Evolutionary conservation across 1,140 invertebrate species (phyloP).

Genomic region (Procambarus clarkii): DNA sequence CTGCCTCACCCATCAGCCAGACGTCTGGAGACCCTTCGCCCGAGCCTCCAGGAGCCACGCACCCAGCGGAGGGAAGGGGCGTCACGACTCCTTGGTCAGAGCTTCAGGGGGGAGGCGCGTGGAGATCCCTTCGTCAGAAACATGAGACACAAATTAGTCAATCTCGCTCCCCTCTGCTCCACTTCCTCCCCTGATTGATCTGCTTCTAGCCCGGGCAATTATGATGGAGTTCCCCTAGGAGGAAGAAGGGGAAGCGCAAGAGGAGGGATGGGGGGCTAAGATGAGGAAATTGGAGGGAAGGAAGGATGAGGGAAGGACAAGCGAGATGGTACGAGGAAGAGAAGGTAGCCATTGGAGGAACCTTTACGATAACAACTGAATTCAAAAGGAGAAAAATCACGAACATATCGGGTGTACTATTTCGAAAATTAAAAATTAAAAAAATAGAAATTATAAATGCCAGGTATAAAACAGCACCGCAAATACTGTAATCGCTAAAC

Average conservation of each 20-base stretch:
- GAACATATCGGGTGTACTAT: no score
- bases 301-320: not conserved
- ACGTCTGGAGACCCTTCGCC: not conserved
- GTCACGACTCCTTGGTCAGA: not conserved
- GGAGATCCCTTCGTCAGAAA: constrained; percentile 40
- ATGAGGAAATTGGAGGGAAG: not conserved
- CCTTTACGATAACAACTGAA: no score
- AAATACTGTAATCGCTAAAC: no score
- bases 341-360: not conserved
- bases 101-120: not conserved
- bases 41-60: not conserved
- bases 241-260: not conserved
- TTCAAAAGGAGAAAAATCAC: no score
- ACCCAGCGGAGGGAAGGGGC: not conserved
- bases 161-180: constrained; percentile 66
- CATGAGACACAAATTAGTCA: constrained; percentile 69
- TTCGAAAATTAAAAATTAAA: not conserved
- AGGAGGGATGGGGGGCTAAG: not conserved
- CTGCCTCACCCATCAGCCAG: no score
- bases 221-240: constrained; percentile 45
- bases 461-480: no score
- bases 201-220: constrained; percentile 63
- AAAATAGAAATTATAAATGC: not conserved
- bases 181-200: constrained; percentile 68
- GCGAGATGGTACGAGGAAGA: not conserved